phyloP scores from a whole-genome alignment of 1,140 invertebrate species.

The Panulirus ornatus region DNA sequence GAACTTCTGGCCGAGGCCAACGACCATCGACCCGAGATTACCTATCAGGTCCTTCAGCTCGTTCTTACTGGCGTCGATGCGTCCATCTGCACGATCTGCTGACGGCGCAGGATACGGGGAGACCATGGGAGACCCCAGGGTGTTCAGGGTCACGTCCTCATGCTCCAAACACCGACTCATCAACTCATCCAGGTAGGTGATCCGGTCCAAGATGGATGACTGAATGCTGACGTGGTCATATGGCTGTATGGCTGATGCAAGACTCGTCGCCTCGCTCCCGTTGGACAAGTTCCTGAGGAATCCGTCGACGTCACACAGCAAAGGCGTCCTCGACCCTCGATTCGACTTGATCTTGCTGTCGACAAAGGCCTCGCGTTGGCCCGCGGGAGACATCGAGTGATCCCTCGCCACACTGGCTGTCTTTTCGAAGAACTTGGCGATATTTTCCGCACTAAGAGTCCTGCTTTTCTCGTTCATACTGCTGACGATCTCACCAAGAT shows the following conservation, averaged over 20 bases:
- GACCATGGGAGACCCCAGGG: background rate
- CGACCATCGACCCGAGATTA: constrained; percentile 15
- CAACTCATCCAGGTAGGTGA: constrained; percentile 22
- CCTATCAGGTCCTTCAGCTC: constrained; percentile 26
- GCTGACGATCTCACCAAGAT: constrained; percentile 22
- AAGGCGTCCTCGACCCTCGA: constrained; percentile 2
- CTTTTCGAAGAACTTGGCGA: constrained; percentile 44
- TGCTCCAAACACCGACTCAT: constrained; percentile 19
- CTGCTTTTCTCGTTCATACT: constrained; percentile 36
- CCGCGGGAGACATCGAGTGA: background rate
- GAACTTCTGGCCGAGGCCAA: constrained; percentile 22
- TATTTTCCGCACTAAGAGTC: constrained; percentile 31
- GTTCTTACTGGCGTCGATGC: constrained; percentile 17
- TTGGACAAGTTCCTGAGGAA: background rate
- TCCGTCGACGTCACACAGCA: constrained; percentile 2
- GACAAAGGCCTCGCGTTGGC: background rate
- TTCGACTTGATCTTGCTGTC: background rate
- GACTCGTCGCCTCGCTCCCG: background rate
- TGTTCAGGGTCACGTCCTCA: constrained; percentile 10
- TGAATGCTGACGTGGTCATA: constrained; percentile 30
- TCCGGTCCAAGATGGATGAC: constrained; percentile 28
- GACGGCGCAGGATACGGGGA: background rate
- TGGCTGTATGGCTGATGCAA: background rate
- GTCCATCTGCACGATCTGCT: background rate
- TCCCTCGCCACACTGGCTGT: constrained; percentile 23